These are phyloP conservation scores for Fulica atra DNA, from an alignment of 2,113 vertebrate genomes.

Conservation along the genomic window DNA sequence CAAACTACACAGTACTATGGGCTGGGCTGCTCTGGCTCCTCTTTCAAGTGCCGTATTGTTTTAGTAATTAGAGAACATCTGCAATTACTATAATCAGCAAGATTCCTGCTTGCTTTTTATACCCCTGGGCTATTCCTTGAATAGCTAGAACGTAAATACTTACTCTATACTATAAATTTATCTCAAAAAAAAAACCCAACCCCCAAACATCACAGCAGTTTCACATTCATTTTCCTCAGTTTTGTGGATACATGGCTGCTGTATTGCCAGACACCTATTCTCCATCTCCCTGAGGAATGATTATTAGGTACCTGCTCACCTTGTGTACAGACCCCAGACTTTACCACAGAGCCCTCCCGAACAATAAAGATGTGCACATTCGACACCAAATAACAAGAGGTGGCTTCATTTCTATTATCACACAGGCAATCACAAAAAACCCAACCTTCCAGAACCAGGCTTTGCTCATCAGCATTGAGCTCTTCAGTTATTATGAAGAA, in stretches of 20 bases:
- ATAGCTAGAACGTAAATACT: background rate
- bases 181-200: background rate
- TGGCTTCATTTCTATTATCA: background rate
- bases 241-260: background rate
- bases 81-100: background rate
- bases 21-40: accelerated
- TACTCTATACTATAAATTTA: background rate
- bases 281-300: background rate
- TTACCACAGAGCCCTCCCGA: background rate
- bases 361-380: background rate
- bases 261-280: background rate
- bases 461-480: background rate
- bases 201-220: background rate
- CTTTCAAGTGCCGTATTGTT: background rate
- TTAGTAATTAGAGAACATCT: background rate
- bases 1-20: accelerated
- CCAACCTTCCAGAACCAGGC: background rate
- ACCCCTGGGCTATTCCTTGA: background rate
- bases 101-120: background rate
- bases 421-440: background rate
- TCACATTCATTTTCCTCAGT: background rate
- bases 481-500: background rate
- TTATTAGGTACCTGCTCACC: background rate
- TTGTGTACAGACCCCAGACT: background rate
- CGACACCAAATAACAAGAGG: background rate